A percentile compares a stretch with the other conserved stretches of the same genome.
Evolutionary conservation across 2,797 vertebrate species (phyloP).

Genomic region (Austrolebias charrua): DNA sequence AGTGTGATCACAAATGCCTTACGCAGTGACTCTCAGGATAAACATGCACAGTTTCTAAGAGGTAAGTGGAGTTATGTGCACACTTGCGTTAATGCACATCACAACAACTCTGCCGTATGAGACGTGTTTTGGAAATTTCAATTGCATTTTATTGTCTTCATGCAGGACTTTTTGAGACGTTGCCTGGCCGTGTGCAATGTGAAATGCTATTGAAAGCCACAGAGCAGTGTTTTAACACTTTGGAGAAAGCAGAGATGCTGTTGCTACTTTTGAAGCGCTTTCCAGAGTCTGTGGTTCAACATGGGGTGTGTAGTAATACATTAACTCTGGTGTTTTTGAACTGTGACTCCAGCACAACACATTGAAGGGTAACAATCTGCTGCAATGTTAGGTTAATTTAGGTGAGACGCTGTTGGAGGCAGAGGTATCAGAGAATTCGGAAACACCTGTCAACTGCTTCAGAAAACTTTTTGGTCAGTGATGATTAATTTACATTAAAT

Average conservation of each 20-base stretch:
- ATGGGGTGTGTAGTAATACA: slow-evolving; percentile 83
- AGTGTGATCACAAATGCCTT: slow-evolving; percentile 92
- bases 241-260: slow-evolving; percentile 97
- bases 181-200: slow-evolving; percentile 94
- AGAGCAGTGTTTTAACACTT: slow-evolving; percentile 96
- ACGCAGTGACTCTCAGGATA: slow-evolving; percentile 94
- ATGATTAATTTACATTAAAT: background rate
- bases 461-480: slow-evolving; percentile 95
- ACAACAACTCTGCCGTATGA: background rate
- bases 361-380: background rate
- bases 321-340: background rate
- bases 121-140: background rate
- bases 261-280: slow-evolving; percentile 92
- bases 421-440: slow-evolving; percentile 91
- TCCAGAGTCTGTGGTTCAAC: slow-evolving; percentile 96
- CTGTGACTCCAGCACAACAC: background rate
- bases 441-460: slow-evolving; percentile 97
- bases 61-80: slow-evolving; percentile 73
- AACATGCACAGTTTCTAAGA: slow-evolving; percentile 94
- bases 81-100: background rate
- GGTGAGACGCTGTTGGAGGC: slow-evolving; percentile 93
- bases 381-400: slow-evolving; percentile 85
- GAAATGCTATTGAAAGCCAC: slow-evolving; percentile 98
- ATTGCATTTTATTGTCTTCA: background rate
- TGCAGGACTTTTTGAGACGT: slow-evolving; percentile 93